Percentiles rank a stretch among this genome's conserved stretches.
These are phyloP conservation scores for Dendroctonus ponderosae DNA, from an alignment of 1,140 invertebrate genomes.

Conservation along the genomic window DNA sequence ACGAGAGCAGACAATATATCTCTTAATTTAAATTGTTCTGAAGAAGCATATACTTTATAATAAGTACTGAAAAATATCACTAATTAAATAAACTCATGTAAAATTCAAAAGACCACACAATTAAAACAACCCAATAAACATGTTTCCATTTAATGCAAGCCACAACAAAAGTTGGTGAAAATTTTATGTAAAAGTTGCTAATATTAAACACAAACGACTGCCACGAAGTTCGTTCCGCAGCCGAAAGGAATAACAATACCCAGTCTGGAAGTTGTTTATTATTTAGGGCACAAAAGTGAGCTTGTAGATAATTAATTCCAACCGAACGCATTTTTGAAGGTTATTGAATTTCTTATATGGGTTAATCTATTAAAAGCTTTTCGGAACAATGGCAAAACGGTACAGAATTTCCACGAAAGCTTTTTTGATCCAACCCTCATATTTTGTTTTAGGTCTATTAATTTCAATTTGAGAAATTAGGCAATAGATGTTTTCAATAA, in stretches of 20 bases:
- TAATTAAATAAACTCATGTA: no score
- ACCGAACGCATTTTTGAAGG: slow-evolving; percentile 1
- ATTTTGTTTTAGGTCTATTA: no score
- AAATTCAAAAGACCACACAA: no score
- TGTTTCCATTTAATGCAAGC: slow-evolving; percentile 7
- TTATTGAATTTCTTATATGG: slow-evolving; percentile 2
- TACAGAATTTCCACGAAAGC: no score
- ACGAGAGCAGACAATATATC: no score
- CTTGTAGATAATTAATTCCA: slow-evolving; percentile 1
- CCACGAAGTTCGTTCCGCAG: slow-evolving; percentile 6
- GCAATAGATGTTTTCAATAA: no score
- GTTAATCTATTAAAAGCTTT: slow-evolving; percentile 3
- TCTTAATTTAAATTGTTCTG: no score
- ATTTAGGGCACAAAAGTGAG: background rate
- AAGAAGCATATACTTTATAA: no score
- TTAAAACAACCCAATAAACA: slow-evolving; percentile 5
- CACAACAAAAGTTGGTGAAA: slow-evolving; percentile 3
- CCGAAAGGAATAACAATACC: background rate
- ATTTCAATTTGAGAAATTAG: no score
- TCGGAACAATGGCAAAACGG: no score
- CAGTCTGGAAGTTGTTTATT: background rate
- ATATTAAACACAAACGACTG: slow-evolving; percentile 12
- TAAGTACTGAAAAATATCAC: no score
- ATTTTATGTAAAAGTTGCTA: slow-evolving; percentile 15
- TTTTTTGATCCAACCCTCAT: no score